Evolutionary conservation across 2,888 invertebrate species (phyloP).

Genomic region (Lysandra bellargus): DNA sequence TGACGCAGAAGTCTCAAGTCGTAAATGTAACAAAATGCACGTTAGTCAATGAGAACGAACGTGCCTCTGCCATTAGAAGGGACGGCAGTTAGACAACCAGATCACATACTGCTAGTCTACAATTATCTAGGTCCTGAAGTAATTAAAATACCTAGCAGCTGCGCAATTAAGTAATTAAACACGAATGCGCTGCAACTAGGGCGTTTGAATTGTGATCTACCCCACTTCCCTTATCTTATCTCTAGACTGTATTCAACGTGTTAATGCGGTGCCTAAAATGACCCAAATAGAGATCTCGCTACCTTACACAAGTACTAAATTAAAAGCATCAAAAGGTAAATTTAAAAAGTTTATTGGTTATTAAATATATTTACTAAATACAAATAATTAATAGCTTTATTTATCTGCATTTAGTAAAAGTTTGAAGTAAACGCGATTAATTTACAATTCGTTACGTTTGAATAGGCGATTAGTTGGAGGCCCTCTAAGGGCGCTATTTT

Average conservation of each 20-base stretch:
- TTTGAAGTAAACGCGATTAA: slow-evolving; percentile 13
- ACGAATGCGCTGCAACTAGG: neutral
- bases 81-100: neutral
- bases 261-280: neutral
- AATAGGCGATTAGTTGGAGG: neutral
- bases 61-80: neutral
- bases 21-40: neutral
- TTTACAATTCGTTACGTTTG: slow-evolving; percentile 9
- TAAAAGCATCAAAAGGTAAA: neutral
- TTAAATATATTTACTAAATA: no score
- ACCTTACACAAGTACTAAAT: neutral
- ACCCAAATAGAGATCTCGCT: neutral
- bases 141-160: neutral
- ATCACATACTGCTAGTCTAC: neutral
- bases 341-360: neutral
- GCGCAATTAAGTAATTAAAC: slow-evolving; percentile 20
- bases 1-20: neutral
- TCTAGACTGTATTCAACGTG: neutral
- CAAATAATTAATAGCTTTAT: neutral
- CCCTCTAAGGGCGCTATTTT: slow-evolving; percentile 14
- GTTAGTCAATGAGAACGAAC: neutral
- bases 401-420: neutral
- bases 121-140: neutral
- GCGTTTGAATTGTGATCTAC: neutral
- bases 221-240: slow-evolving; percentile 14